phyloP scores from a whole-genome alignment of 2,797 vertebrate genomes.

The Malacoctenus gilli region DNA sequence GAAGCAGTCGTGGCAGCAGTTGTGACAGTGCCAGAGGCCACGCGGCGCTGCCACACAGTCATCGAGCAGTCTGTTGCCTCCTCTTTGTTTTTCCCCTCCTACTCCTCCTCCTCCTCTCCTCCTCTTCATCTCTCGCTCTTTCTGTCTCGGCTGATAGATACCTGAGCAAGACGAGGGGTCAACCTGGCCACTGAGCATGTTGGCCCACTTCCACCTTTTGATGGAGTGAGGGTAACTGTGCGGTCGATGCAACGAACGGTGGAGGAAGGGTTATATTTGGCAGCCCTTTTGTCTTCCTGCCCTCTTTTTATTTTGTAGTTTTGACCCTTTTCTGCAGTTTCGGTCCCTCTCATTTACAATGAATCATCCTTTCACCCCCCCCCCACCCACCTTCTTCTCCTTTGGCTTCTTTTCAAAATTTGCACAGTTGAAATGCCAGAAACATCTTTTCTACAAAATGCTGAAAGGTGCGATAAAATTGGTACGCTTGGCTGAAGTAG shows the following conservation, averaged over 20 bases:
- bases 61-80: conserved; percentile 63
- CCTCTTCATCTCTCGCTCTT: neutral
- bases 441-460: too few relatives aligned
- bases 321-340: neutral
- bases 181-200: conserved; percentile 26
- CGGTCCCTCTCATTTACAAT: conserved; percentile 3
- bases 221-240: conserved; percentile 9
- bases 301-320: conserved; percentile 20
- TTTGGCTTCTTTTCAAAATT: neutral
- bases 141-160: conserved; percentile 60
- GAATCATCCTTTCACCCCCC: neutral
- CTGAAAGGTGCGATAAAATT: too few relatives aligned
- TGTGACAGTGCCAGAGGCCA: conserved; percentile 67
- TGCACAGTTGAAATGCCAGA: neutral
- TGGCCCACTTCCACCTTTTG: conserved; percentile 34
- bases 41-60: conserved; percentile 51
- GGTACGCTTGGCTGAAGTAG: too few relatives aligned
- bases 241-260: conserved; percentile 5
- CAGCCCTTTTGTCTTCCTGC: conserved; percentile 24
- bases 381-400: neutral
- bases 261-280: conserved; percentile 15
- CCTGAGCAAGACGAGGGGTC: conserved; percentile 60
- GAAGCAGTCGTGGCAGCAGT: conserved; percentile 28
- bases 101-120: conserved; percentile 1
- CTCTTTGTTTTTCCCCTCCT: neutral